Evolutionary conservation across 2,113 vertebrate genomes (phyloP).

Genomic region (Sarotherodon lohbergeri): DNA sequence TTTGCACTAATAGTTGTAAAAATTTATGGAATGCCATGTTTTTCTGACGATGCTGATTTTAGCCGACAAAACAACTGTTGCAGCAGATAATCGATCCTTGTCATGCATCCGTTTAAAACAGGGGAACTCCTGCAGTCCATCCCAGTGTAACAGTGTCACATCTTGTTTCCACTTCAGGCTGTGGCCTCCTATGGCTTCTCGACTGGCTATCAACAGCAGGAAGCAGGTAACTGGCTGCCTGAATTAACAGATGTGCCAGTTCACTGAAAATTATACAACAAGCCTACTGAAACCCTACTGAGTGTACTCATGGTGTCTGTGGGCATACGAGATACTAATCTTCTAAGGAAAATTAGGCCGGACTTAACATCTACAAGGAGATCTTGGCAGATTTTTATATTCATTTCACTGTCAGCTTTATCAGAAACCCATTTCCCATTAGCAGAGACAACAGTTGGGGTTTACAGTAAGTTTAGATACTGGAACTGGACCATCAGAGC

Average conservation of each 20-base stretch:
- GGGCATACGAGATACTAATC: background rate
- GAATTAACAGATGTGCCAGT: background rate
- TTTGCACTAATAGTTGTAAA: background rate
- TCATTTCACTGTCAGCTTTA: no score
- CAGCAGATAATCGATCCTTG: background rate
- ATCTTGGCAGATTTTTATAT: no score
- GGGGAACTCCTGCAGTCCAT: background rate
- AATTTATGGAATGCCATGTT: background rate
- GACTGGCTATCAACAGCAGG: background rate
- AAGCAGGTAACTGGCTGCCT: background rate
- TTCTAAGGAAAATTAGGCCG: background rate
- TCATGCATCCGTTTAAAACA: background rate
- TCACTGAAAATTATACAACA: background rate
- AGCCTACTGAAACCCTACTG: background rate
- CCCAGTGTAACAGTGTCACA: background rate
- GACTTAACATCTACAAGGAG: background rate
- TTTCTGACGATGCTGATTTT: background rate
- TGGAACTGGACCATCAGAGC: background rate
- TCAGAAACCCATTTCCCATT: background rate
- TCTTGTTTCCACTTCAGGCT: background rate
- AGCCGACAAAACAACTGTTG: fast-evolving
- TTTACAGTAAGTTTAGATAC: background rate
- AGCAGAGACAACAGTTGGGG: background rate
- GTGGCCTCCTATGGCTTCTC: background rate
- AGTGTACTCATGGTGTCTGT: background rate